Evolutionary conservation across 2,888 invertebrate species (phyloP), one percentile per base, ranked within the genome.

Genomic region (Coelinius sp.): DNA sequence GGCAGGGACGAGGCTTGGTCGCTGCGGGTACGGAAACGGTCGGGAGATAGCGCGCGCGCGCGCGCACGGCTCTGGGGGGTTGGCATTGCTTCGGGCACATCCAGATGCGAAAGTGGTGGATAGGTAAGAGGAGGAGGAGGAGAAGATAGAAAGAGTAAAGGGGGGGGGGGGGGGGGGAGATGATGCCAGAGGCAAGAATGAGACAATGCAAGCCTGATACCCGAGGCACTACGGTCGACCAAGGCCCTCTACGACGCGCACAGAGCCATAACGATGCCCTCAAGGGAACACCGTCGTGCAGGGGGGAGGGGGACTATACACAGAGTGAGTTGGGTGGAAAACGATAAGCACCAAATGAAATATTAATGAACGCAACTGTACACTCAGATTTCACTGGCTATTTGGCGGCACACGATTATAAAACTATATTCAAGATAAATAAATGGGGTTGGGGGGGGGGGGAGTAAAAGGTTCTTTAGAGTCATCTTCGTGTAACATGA

Each of bases 291-390:
- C 76, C 64, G 68, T 75, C 76, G 69, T 70, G 71, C n/a, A n/a
- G n/a, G n/a, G n/a, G n/a, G n/a, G n/a, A n/a, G n/a, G n/a, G n/a
- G n/a, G 71, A 70, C 71, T 53, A 63, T 69, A 20, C 25, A 24
- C 14, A 62, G 44, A 53, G 76, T 76, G 83, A 80, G 79, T 81
- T 81, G 79, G 46, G 78, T 79, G 82, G 81, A 84, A 83, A 86
- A 86, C 86, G 86, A 87, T 87, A 87, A 86, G 86, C 86, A 85
- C 85, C 83, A 85, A 87, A 87, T 87, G 87, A 87, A 86, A 87
- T 87, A 87, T 87, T 87, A 87, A 87, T 86, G 85, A 87, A 86
- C 44, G 83, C 80, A 35, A 63, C 24, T 63, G 35, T 24, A 82
- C 79, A 79, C 53, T 56, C 44, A 41, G 17, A 46, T 59, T 66